A percentile compares a stretch with the other conserved stretches of the same genome.
These are phyloP conservation scores for Cyphomyrus discorhynchus DNA, from an alignment of 2,113 vertebrate species.

Conservation along the genomic window DNA sequence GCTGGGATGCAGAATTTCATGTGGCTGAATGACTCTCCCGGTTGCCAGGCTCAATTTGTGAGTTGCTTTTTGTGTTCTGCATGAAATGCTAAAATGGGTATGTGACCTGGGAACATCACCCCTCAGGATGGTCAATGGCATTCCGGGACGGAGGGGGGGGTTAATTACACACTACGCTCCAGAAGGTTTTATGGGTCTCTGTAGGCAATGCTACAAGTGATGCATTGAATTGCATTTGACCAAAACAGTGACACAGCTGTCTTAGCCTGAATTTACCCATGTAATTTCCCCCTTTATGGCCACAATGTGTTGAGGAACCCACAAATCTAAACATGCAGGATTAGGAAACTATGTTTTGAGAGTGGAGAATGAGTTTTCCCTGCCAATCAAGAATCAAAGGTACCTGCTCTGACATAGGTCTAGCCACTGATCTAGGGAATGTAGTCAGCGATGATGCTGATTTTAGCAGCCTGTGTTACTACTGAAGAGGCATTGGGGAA, in stretches of 20 bases:
- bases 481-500: background rate
- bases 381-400: background rate
- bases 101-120: background rate
- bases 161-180: background rate
- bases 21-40: background rate
- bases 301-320: background rate
- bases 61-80: background rate
- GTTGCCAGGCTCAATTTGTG: background rate
- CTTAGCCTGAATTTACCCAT: background rate
- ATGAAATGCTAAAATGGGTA: background rate
- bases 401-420: background rate
- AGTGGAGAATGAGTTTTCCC: background rate
- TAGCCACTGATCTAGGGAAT: background rate
- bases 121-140: background rate
- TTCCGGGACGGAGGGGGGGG: too few species aligned
- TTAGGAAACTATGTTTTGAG: background rate
- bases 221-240: background rate
- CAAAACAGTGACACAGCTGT: background rate
- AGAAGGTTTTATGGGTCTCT: background rate
- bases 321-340: background rate
- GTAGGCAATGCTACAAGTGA: background rate
- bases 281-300: background rate
- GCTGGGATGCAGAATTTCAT: background rate
- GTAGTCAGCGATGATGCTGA: background rate
- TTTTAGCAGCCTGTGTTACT: background rate